These are phyloP conservation scores for Conopomorpha cramerella DNA, from an alignment of 1,140 invertebrate genomes.

Conservation along the genomic window DNA sequence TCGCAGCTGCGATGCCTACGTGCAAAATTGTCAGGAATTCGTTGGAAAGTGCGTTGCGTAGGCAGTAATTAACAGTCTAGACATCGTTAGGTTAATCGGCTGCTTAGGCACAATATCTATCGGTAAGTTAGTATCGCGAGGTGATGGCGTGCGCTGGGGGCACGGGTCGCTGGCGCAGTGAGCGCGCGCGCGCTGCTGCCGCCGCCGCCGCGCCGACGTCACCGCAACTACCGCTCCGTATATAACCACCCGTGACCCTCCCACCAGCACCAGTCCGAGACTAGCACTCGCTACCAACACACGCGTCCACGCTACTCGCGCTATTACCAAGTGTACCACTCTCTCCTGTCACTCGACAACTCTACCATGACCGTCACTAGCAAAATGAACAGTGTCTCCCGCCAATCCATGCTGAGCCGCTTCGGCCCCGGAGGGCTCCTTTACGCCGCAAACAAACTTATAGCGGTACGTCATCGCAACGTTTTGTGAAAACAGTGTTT, in stretches of 20 bases:
- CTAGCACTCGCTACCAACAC: conserved; percentile 31
- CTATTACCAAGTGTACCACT: conserved; percentile 11
- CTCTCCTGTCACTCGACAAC: conserved; percentile 32
- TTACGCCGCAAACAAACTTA: conserved; percentile 50
- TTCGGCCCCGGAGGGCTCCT: conserved; percentile 43
- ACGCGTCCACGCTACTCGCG: conserved; percentile 30
- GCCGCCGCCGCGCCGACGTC: conserved; percentile 22
- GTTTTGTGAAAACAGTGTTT: too few relatives aligned
- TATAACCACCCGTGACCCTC: conserved; percentile 35
- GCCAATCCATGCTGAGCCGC: conserved; percentile 42
- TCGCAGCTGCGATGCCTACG: too few relatives aligned
- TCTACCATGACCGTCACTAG: conserved; percentile 52
- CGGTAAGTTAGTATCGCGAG: too few relatives aligned
- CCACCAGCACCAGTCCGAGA: conserved; percentile 40
- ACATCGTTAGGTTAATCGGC: too few relatives aligned
- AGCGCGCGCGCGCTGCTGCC: conserved; percentile 18
- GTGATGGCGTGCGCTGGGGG: too few relatives aligned
- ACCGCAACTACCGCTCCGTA: conserved; percentile 49
- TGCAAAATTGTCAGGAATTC: too few relatives aligned
- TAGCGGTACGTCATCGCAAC: conserved; percentile 49
- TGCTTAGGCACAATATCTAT: too few relatives aligned
- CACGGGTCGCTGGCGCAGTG: too few relatives aligned
- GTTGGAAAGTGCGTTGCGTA: too few relatives aligned
- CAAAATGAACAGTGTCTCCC: conserved; percentile 56
- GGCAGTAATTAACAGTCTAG: too few relatives aligned